Conservation (phyloP, 2,113 vertebrate genomes). For the Thamnaconus septentrionalis region DNA sequence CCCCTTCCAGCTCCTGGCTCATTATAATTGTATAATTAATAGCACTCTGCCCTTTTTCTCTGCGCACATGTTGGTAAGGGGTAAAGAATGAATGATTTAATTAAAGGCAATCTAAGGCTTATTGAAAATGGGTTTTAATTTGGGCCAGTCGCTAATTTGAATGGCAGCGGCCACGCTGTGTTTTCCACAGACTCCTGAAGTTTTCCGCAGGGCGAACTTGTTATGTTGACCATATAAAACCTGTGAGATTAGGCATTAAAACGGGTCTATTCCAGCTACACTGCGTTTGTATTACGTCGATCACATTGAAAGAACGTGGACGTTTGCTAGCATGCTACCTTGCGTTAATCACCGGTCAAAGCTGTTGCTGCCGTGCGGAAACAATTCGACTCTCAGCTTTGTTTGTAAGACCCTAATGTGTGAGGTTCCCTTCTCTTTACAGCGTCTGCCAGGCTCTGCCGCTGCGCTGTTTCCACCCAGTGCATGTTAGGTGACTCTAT, state of each 20-base stretch:
- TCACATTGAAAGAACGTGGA: too few relatives aligned
- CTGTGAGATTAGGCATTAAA: conserved; percentile 1
- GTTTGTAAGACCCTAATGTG: too few relatives aligned
- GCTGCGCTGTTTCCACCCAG: too few relatives aligned
- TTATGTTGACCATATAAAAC: conserved; percentile 14
- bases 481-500: too few relatives aligned
- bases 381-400: too few relatives aligned
- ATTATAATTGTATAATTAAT: conserved; percentile 77
- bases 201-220: conserved; percentile 39
- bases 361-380: too few relatives aligned
- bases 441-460: too few relatives aligned
- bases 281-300: too few relatives aligned
- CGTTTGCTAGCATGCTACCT: too few relatives aligned
- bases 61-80: conserved; percentile 51
- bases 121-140: conserved; percentile 72
- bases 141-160: conserved; percentile 59
- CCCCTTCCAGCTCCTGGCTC: conserved; percentile 58
- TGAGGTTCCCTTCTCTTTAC: too few relatives aligned
- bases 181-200: conserved; percentile 28
- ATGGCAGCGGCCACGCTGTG: conserved; percentile 55
- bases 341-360: too few relatives aligned
- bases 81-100: conserved; percentile 72
- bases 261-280: neutral
- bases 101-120: conserved; percentile 65
- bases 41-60: conserved; percentile 62